Evolutionary conservation across 2,797 vertebrate genomes (phyloP).

Genomic region (Silurus lanzhouensis): DNA sequence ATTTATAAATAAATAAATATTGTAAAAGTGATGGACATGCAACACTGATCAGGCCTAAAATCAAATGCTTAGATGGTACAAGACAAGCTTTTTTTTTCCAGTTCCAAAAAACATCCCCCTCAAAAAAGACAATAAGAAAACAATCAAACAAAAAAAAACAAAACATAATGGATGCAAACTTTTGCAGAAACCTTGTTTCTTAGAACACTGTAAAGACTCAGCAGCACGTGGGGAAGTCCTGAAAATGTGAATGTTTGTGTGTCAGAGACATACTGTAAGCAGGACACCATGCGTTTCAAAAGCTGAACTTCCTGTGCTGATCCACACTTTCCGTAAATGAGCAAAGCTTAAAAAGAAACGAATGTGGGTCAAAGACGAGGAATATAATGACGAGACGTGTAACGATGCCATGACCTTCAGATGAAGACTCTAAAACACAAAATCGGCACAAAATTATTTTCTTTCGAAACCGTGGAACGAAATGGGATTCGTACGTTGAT

Average conservation of each 20-base stretch:
- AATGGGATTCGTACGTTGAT: too few relatives aligned
- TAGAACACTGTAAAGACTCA: background rate
- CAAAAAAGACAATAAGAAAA: background rate
- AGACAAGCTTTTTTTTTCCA: background rate
- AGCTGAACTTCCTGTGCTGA: background rate
- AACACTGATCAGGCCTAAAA: too few relatives aligned
- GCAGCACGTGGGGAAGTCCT: background rate
- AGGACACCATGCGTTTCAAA: slow-evolving; percentile 4
- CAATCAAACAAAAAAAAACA: background rate
- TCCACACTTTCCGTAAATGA: background rate
- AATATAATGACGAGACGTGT: background rate
- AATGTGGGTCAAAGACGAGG: background rate
- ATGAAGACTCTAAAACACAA: too few relatives aligned
- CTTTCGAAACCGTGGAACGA: too few relatives aligned
- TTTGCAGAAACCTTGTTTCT: background rate
- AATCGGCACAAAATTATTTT: too few relatives aligned
- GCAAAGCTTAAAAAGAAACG: background rate
- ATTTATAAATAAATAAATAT: background rate
- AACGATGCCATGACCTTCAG: too few relatives aligned
- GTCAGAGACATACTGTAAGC: slow-evolving; percentile 5
- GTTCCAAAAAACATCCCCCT: background rate
- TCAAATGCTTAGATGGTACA: too few relatives aligned
- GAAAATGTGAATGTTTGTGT: slow-evolving; percentile 10
- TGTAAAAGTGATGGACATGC: too few relatives aligned
- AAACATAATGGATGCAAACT: background rate